phyloP scores from a whole-genome alignment of 2,113 vertebrate genomes.

The Alouatta palliata region DNA sequence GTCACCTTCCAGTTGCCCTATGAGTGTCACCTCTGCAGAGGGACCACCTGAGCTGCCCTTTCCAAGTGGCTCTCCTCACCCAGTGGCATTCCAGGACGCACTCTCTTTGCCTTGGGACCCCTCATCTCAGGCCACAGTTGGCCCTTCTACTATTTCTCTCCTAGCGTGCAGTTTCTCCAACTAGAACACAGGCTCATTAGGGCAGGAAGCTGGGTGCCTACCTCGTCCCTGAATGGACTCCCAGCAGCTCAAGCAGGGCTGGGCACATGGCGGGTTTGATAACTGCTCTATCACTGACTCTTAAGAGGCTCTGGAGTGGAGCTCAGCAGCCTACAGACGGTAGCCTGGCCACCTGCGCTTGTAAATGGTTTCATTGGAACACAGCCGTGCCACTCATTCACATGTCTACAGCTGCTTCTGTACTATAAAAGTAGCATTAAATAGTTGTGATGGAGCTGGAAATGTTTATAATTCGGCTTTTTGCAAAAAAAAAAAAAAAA shows the following conservation, averaged over 20 bases:
- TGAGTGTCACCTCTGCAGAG: not conserved
- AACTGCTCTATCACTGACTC: not conserved
- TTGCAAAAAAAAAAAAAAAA: not conserved
- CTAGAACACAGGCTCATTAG: accelerated
- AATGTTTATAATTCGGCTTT: not conserved
- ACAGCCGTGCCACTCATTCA: not conserved
- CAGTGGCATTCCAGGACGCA: not conserved
- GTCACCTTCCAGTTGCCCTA: not conserved
- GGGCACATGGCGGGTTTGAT: accelerated
- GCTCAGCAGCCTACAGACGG: not conserved
- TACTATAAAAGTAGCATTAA: not conserved
- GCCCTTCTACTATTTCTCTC: not conserved
- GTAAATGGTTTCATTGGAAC: not conserved
- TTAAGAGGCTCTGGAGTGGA: not conserved
- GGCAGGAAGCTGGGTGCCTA: not conserved
- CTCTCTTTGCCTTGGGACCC: too few relatives aligned
- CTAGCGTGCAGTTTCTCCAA: not conserved
- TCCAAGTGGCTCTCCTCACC: not conserved
- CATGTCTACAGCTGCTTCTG: not conserved
- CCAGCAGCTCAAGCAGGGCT: not conserved
- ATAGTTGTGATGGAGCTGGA: too few relatives aligned
- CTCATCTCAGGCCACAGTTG: not conserved
- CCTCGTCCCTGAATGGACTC: not conserved
- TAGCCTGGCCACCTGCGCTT: not conserved
- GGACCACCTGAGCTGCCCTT: not conserved